Evolutionary conservation across 2,888 invertebrate species (phyloP), one percentile per base, ranked within the genome.

Genomic region (Athripsodes cinereus): DNA sequence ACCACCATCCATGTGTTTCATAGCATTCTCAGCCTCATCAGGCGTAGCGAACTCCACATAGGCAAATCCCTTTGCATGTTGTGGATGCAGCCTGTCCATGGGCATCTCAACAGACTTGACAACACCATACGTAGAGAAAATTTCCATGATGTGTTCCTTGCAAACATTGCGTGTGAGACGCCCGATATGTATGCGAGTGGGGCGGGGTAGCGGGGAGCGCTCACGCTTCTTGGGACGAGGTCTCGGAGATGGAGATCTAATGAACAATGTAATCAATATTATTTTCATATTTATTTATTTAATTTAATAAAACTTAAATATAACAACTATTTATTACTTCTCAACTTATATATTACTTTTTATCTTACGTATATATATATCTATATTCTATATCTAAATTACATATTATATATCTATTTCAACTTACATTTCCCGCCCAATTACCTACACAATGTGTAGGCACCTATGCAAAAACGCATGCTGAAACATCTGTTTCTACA

Each of bases 1-100:
- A 86, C 90, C 99, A 70, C 97, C 98, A 76, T 99, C 97, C 98
- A 99, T 98, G 70, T 97, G 95, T 73, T 97, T 97, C 87, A 98
- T 93, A 1, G 98, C 98, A 72, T 96, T 95, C 71, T 97, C 96
- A 19, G 98, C 97, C 73, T 97, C 96, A 66, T 97, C 97, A 0
- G 95, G 82, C 55, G 87, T 92, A 64, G 86, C 88, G 74, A 90
- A 99, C 69, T 99, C 98, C 1, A 99, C 91, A 72, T 97, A 98
- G 11, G 95, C 96, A 73, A 92, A 92, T 1, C 96, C 96, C 22
- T 92, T 84, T n/a, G 92, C 91, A 66, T 92, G 84, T 69, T 90
- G 88, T 0, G 88, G 85, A 73, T 98, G 96, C 56, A 88, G 78
- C 64, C 96, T 85, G 69, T 98, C 97, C 62, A 84, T 81, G 0